A percentile compares a stretch with the other conserved stretches of the same genome.
These are phyloP conservation scores for Ormyrus nitidulus DNA, from an alignment of 2,888 invertebrate genomes.

Conservation along the genomic window DNA sequence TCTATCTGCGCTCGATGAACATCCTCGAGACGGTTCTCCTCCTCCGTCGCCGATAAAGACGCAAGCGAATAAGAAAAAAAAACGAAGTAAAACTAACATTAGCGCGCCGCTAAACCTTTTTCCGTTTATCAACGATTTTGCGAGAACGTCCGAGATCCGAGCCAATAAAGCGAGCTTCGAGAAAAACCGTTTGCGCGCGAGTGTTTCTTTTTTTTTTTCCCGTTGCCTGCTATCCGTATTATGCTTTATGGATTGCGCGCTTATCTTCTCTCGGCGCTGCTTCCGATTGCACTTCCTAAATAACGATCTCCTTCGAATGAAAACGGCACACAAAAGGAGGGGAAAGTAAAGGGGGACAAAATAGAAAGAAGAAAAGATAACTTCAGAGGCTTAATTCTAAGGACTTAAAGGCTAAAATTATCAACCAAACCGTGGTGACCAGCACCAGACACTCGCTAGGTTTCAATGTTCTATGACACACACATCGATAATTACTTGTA, in stretches of 20 bases:
- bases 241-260: conserved; percentile 1
- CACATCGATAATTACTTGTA: conserved; percentile 67
- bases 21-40: neutral
- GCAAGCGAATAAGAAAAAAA: neutral
- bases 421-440: conserved; percentile 70
- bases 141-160: neutral
- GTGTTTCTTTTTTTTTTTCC: too few relatives aligned
- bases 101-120: conserved; percentile 12
- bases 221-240: neutral
- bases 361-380: conserved; percentile 19
- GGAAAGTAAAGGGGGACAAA: conserved; percentile 5
- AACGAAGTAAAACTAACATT: neutral
- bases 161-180: conserved; percentile 22
- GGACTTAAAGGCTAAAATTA: conserved; percentile 64
- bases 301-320: conserved; percentile 32
- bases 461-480: conserved; percentile 73
- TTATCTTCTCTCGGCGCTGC: neutral
- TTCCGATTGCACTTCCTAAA: neutral
- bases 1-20: neutral
- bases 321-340: conserved; percentile 23
- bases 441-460: conserved; percentile 74
- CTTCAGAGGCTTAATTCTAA: conserved; percentile 61
- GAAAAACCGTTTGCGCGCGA: conserved; percentile 7
- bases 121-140: conserved; percentile 7
- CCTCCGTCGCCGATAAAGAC: conserved; percentile 1